Evolutionary conservation across 2,888 invertebrate species (phyloP), one percentile per base, ranked within the genome.

Genomic region (Phyllotreta striolata): DNA sequence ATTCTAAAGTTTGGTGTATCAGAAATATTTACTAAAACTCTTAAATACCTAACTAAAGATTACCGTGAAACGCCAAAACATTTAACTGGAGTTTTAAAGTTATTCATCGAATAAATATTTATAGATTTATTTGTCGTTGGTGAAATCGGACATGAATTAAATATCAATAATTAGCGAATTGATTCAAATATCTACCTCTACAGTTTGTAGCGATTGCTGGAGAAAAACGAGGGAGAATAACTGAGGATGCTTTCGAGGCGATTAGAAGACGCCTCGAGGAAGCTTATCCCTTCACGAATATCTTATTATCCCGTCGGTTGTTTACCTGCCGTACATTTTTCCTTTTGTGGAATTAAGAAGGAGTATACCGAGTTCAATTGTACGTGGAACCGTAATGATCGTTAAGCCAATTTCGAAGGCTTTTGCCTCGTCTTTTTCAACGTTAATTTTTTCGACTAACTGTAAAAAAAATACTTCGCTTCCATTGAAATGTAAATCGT

Each of bases 271-370:
- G 58, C 58, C 58, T 63, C 38, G 34, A 46, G 54, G 55, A 47
- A 70, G 72, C 70, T 74, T 70, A 74, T 74, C 73, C 69, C 65
- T 69, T 70, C 71, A 69, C 24, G 24, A 70, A 72, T 69, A 72
- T 73, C 73, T 72, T 69, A 72, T 74, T 72, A 73, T 72, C 70
- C 69, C 67, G 63, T 10, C 34, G 41, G 10, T 43, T 61, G 44
- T 61, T 64, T 57, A 62, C 55, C 64, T 64, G 57, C 24, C 12
- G 52, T 51, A 57, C 37, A 57, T 61, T 57, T 44, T 24, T 55
- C 38, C 54, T 63, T 57, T 51, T 51, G 51, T 51, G 37, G 47
- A 47, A 46, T 55, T 47, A 47, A 55, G 49, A 49, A 12, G 35
- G 41, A 58, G 40, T 38, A 6, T 35, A 3, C 44, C 37, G 13